Conservation (phyloP, 2,888 invertebrate genomes). For the Hyposoter didymator region DNA sequence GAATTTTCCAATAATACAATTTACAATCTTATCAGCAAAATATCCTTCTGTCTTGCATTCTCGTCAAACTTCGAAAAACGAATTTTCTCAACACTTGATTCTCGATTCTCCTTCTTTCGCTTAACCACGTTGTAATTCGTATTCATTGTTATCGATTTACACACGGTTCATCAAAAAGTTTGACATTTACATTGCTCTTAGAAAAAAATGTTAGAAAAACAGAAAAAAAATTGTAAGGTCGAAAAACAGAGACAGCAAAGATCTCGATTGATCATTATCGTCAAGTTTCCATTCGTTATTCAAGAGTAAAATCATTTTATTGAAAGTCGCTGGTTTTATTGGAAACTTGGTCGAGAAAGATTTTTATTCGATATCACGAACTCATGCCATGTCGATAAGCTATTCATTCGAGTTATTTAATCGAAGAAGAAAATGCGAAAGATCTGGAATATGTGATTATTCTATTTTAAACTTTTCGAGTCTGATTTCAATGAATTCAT, state of each 20-base stretch:
- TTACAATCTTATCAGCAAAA: background rate
- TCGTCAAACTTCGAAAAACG: no score
- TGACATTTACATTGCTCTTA: no score
- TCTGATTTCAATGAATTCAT: background rate
- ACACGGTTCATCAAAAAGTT: no score
- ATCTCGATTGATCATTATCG: background rate
- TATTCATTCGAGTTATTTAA: slow-evolving; percentile 3
- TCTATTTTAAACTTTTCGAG: background rate
- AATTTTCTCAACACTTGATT: no score
- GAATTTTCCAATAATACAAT: no score
- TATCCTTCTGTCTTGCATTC: background rate
- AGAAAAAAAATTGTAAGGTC: no score
- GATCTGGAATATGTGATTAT: background rate
- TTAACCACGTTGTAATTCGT: no score
- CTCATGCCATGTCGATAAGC: background rate
- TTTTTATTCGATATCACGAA: slow-evolving; percentile 13
- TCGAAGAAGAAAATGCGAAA: background rate
- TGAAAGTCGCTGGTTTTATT: slow-evolving; percentile 1
- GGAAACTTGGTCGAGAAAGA: background rate
- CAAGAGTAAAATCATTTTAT: background rate
- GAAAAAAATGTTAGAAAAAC: no score
- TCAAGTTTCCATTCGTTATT: background rate
- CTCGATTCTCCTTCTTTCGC: no score
- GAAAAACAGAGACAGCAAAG: background rate
- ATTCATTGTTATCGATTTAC: no score